Base-by-base conservation (phyloP, 2,888 invertebrate species). In the Drosophila koepferae region DNA sequence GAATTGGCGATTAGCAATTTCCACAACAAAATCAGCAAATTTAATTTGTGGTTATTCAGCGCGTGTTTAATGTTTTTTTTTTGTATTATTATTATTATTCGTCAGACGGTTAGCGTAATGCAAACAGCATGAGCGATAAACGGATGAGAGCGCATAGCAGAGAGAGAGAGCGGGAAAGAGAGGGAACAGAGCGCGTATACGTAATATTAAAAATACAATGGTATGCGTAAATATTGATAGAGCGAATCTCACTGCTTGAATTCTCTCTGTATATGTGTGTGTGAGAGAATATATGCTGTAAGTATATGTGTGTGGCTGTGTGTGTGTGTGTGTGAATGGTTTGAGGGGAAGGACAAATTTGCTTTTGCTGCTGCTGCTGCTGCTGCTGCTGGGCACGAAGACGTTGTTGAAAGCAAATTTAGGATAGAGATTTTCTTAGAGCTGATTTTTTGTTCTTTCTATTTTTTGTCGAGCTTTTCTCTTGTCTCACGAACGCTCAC, bases 391-490 rank as follows among this genome's bases (percentile, higher is more conserved):
- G 71, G 67, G 51, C 69, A 85, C 81, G 81, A 86, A 84, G 77
- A 86, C 81, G 74, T 81, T 75, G 70, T 74, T 59, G 60, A 79
- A 87, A 82, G 75, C 75, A 85, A 87, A 90, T 80, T 89, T 85
- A 84, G 87, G 88, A 87, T 87, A 87, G 87, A 87, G 90, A 87
- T 90, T 87, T 87, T 87, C 90, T 90, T 81, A 72, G 72, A 72
- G 72, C 70, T 64, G 58, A 54, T 28, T 74, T 73, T 83, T 56
- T 7, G 72, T 72, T 81, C 69, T 74, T 38, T 49, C n/a, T 18
- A 10, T 34, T 34, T 51, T 34, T 12, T 28, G 28, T 34, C 51
- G 68, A 81, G 89, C 86, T 88, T 84, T 86, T 71, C 72, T 70
- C 78, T 61, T 80, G 23, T n/a, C 63, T 49, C 63, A 53, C 54